Evolutionary conservation across 2,113 vertebrate species (phyloP).

Genomic region (Hippocampus comes): DNA sequence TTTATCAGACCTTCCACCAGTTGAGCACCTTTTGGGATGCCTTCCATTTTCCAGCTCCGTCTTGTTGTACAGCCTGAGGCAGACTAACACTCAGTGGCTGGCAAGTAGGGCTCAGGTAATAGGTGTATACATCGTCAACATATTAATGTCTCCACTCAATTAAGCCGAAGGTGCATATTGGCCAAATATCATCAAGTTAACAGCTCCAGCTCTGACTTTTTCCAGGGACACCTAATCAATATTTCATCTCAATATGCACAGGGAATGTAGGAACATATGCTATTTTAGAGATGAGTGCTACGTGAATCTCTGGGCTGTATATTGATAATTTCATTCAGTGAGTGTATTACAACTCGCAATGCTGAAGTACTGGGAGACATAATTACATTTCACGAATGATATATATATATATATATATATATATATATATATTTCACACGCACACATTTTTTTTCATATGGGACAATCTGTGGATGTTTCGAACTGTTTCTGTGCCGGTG

Average conservation of each 20-base stretch:
- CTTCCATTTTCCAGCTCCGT: slow-evolving; percentile 53
- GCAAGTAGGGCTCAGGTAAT: slow-evolving; percentile 40
- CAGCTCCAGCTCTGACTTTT: slow-evolving; percentile 48
- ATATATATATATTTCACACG: too few species aligned
- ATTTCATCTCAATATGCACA: slow-evolving; percentile 57
- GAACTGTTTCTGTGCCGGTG: background rate
- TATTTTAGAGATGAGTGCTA: slow-evolving; percentile 21
- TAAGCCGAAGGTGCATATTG: slow-evolving; percentile 47
- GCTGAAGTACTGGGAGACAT: background rate
- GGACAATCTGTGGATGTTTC: background rate
- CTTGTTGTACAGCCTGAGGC: slow-evolving; percentile 58
- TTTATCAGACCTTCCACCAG: slow-evolving; percentile 58
- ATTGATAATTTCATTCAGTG: slow-evolving; percentile 54
- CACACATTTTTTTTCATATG: too few species aligned
- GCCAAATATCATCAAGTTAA: slow-evolving; percentile 54
- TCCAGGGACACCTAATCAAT: slow-evolving; percentile 53
- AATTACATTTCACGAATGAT: background rate
- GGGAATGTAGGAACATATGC: slow-evolving; percentile 38
- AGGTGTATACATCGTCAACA: slow-evolving; percentile 52
- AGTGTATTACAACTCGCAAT: slow-evolving; percentile 48
- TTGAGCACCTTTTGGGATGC: slow-evolving; percentile 57
- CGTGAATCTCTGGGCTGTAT: slow-evolving; percentile 38
- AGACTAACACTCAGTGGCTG: slow-evolving; percentile 59
- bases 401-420: too few species aligned
- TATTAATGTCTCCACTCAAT: slow-evolving; percentile 60